These are phyloP conservation scores for Pedionomus torquatus DNA, from an alignment of 2,113 vertebrate species.

Conservation along the genomic window DNA sequence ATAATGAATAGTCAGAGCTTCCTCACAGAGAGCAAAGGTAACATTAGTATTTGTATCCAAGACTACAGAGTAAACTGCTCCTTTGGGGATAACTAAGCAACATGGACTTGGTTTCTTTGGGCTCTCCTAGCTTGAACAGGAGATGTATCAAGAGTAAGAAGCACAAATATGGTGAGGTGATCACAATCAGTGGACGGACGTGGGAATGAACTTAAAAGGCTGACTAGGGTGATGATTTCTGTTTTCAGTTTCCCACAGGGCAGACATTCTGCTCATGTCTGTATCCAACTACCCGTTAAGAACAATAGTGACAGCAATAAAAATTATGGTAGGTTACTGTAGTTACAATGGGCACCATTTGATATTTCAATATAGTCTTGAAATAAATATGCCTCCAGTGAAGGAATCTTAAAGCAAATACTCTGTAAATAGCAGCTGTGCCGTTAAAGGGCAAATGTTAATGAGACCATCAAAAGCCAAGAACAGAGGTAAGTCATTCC, in stretches of 20 bases:
- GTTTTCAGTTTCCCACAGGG: background rate
- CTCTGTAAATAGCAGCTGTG: background rate
- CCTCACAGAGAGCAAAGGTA: background rate
- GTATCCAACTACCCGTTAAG: background rate
- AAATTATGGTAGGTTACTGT: background rate
- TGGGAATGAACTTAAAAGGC: background rate
- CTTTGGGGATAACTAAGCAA: background rate
- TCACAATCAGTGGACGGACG: background rate
- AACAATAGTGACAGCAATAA: background rate
- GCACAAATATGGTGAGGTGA: background rate
- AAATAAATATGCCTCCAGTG: background rate
- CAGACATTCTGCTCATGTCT: background rate
- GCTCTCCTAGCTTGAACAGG: background rate
- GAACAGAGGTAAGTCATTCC: conserved; percentile 2
- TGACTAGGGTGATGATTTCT: background rate
- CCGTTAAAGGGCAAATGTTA: background rate
- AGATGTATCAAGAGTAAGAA: background rate
- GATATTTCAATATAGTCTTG: background rate
- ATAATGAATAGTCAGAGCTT: background rate
- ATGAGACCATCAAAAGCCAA: background rate
- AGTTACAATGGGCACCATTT: background rate
- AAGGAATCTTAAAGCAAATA: conserved; percentile 3
- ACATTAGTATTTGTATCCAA: background rate
- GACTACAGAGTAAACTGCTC: background rate
- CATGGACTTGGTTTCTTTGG: background rate